These are phyloP conservation scores for Hippoglossus hippoglossus DNA, from an alignment of 2,797 vertebrate genomes.

Conservation along the genomic window DNA sequence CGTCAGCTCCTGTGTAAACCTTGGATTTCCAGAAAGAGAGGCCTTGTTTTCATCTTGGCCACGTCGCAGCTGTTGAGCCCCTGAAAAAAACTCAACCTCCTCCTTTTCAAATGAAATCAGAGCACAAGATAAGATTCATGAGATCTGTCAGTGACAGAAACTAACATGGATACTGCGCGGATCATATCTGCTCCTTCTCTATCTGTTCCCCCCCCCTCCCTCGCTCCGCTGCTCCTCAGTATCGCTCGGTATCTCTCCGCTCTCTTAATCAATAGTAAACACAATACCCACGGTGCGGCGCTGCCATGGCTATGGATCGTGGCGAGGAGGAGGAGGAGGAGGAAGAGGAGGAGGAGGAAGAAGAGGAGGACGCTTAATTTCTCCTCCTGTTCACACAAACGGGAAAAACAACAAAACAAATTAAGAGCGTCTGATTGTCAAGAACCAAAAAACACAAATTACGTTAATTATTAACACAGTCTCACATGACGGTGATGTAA, in stretches of 20 bases:
- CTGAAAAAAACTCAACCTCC: no score
- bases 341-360: slow-evolving; percentile 26
- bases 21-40: no score
- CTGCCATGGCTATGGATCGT: slow-evolving; percentile 57
- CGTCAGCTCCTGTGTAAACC: not conserved
- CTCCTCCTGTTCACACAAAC: slow-evolving; percentile 52
- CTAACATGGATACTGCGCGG: no score
- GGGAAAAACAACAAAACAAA: slow-evolving; percentile 31
- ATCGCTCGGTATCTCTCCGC: slow-evolving; percentile 14
- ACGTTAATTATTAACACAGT: not conserved
- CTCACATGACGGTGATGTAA: slow-evolving; percentile 4
- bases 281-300: slow-evolving; percentile 47
- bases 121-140: no score
- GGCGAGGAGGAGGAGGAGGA: slow-evolving; percentile 9
- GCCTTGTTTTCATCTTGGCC: no score
- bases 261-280: slow-evolving; percentile 64
- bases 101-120: no score
- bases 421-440: slow-evolving; percentile 7
- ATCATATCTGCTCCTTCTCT: no score
- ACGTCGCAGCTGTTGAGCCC: no score
- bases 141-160: no score
- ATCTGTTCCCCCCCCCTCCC: no score
- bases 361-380: slow-evolving; percentile 43
- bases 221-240: no score
- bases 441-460: not conserved